These are phyloP conservation scores for Siniperca undulata DNA, from an alignment of 2,797 vertebrate species.

Conservation along the genomic window DNA sequence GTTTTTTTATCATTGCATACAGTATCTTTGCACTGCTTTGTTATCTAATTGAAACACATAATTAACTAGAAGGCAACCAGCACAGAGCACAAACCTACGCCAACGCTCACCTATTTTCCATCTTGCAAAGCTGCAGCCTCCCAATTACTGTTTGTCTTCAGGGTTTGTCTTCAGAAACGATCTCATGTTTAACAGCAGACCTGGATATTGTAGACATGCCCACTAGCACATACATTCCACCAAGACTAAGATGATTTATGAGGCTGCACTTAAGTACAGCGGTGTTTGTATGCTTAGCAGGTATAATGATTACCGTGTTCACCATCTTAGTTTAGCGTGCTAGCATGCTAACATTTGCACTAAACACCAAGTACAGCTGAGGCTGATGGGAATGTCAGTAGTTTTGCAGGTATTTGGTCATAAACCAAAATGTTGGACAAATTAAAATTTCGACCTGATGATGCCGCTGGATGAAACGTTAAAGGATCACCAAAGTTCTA, in stretches of 20 bases:
- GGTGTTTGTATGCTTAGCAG: background rate
- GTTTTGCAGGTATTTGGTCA: too few species aligned
- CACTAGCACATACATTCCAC: background rate
- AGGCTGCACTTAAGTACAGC: background rate
- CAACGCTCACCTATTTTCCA: background rate
- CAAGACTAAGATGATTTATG: background rate
- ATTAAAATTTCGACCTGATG: too few species aligned
- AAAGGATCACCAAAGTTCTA: background rate
- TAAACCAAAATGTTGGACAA: too few species aligned
- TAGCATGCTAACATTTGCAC: background rate
- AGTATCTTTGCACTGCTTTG: constrained; percentile 22
- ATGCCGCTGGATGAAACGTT: too few species aligned
- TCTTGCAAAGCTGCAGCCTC: background rate
- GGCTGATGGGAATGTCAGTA: too few species aligned
- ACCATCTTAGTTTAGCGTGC: background rate
- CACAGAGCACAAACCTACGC: constrained; percentile 11
- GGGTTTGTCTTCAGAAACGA: constrained; percentile 24
- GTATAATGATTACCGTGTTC: background rate
- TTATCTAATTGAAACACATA: constrained; percentile 40
- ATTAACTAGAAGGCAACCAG: constrained; percentile 27
- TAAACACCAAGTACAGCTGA: background rate
- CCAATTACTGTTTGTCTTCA: background rate
- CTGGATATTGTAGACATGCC: background rate
- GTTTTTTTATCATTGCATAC: background rate
- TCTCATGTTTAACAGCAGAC: background rate